Base-by-base conservation (phyloP, 2,888 invertebrate genomes). In the Arctia plantaginis region DNA sequence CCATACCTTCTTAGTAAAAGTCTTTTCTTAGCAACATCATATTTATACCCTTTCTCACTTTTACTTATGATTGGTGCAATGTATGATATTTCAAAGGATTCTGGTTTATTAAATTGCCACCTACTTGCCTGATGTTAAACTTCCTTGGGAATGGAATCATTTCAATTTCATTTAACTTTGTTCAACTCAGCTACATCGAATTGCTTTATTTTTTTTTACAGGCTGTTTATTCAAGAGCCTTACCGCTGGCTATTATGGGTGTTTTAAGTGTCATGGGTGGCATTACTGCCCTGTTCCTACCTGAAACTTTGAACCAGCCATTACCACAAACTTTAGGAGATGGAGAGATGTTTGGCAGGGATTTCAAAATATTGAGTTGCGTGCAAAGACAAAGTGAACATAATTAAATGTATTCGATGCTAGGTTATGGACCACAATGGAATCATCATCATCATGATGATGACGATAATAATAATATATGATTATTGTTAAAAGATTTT, bases 281-380 rank as follows among this genome's bases (percentile, higher is more conserved):
- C 0, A 82, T 96, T 12, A 95, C 96, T 1, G 96, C 97, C 0
- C 91, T 97, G 3, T 96, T 97, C 82, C 90, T 97, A 3, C 97
- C 97, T 0, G 97, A 97, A 86, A 97, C 97, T 0, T 91, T 97
- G 55, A 96, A 97, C 85, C 96, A 96, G 76, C 96, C 96, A 0
- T 88, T 97, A 66, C 97, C 97, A 0, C 97, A 97, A 86, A 97
- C 97, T 47, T 90, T 97, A 73, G 96, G 95, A 35, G 97, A 97
- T 80, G 97, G 97, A 62, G 97, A 97, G 81, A 88, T 93, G 65
- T 97, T 97, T 80, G 97, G 97, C 8, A 94, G 96, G 64, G 91
- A 96, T 75, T 96, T 96, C 83, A 96, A 96, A 82, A 91, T 97
- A 39, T 91, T 96, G 81, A 96, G 96, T 74, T 96, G 96, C 78